These are phyloP conservation scores for Phengaris alcon DNA, from an alignment of 2,888 invertebrate genomes.

Conservation along the genomic window DNA sequence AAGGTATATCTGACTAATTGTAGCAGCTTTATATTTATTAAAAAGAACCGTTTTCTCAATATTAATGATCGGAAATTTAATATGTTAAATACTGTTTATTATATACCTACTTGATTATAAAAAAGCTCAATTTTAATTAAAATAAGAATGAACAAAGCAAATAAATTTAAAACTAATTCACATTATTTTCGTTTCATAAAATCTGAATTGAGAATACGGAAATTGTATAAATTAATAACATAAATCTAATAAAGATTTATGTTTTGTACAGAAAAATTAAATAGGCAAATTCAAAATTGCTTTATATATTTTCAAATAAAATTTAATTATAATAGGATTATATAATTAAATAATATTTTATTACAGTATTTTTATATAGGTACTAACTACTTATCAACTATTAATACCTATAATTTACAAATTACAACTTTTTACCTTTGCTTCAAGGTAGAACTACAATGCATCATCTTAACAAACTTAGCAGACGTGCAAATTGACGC, in stretches of 20 bases:
- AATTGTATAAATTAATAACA: not conserved
- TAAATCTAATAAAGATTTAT: too few relatives aligned
- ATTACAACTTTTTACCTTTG: not conserved
- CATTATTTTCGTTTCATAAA: not conserved
- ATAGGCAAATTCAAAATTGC: not conserved
- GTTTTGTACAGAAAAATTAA: not conserved
- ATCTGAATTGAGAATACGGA: not conserved
- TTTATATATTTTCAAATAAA: not conserved
- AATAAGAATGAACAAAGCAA: too few relatives aligned
- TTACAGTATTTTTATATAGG: too few relatives aligned
- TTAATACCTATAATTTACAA: too few relatives aligned
- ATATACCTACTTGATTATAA: too few relatives aligned
- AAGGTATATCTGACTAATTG: too few relatives aligned
- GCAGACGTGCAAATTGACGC: not conserved
- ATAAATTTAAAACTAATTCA: too few relatives aligned
- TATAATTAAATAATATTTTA: not conserved
- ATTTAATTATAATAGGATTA: not conserved
- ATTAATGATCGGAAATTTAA: too few relatives aligned
- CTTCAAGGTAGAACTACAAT: not conserved
- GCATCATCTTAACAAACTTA: not conserved
- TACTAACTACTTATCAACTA: not conserved
- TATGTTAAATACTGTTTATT: too few relatives aligned
- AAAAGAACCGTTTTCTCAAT: too few relatives aligned
- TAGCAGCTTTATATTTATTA: too few relatives aligned
- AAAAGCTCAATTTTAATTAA: too few relatives aligned